Conservation (phyloP, 2,113 vertebrate genomes). For the Oophaga pumilio region DNA sequence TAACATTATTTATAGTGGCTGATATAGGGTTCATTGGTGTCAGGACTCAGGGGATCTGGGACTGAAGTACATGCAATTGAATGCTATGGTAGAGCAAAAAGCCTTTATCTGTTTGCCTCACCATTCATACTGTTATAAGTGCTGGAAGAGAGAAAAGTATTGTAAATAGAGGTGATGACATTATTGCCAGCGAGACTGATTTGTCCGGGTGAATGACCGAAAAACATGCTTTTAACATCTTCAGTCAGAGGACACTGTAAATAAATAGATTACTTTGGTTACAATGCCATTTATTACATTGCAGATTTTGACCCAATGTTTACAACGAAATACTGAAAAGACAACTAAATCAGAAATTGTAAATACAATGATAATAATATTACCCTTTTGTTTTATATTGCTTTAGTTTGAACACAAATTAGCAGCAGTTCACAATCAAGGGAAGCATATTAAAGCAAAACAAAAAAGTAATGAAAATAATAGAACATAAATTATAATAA, state of each 20-base stretch:
- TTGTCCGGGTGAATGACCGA: conserved; percentile 16
- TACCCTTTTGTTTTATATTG: background rate
- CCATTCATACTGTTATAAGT: background rate
- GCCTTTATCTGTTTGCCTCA: too few species aligned
- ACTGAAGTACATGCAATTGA: too few species aligned
- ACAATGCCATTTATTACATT: background rate
- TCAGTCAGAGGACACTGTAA: conserved; percentile 1
- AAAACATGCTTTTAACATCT: conserved; percentile 8
- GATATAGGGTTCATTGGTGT: too few species aligned
- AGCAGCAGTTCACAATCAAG: background rate
- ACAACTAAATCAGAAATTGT: background rate
- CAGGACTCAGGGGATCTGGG: too few species aligned
- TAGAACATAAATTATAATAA: background rate
- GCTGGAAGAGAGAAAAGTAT: too few species aligned
- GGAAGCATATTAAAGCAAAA: background rate
- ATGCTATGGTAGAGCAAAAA: too few species aligned
- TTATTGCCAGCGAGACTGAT: conserved; percentile 26
- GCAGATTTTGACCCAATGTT: background rate
- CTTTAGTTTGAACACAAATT: background rate
- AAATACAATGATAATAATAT: background rate
- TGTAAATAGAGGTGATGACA: conserved; percentile 10
- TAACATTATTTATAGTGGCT: too few species aligned
- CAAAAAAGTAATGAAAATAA: background rate
- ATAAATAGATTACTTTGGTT: conserved; percentile 19
- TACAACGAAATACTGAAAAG: background rate